Evolutionary conservation across 2,888 invertebrate genomes (phyloP), one percentile per base, ranked within the genome.

Genomic region (Drosophila leonis): DNA sequence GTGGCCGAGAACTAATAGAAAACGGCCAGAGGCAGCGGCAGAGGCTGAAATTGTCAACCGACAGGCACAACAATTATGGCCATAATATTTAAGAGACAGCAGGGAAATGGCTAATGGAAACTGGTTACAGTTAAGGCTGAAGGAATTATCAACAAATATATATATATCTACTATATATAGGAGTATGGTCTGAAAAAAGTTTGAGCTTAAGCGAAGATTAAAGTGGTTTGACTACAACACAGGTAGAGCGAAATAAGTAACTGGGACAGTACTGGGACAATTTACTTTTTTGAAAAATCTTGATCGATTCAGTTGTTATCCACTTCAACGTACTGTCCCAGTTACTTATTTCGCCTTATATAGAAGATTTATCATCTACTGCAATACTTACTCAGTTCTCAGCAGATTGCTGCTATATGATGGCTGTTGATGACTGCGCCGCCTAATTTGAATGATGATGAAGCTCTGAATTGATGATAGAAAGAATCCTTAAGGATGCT

Each of bases 1-100:
- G 82, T 64, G 84, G 78, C 62, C 51, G 74, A 37, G 64, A 69
- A 82, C 84, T 84, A 80, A 80, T 72, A 74, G 57, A 67, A 72
- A 79, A 59, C 59, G 66, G 48, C 49, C 49, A 20, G 49, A 20
- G 20, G 18, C 13, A 31, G 18, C 55, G 24, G 12, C 15, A 27
- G 24, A 18, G 10, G 18, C 13, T 13, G 24, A 48, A 67, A 61
- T 12, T n/a, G 24, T 12, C n/a, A 42, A 29, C 29, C 41, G 41
- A 41, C 59, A 39, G 20, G 13, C 42, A 24, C 64, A 69, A 73
- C 62, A 78, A 63, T 75, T 63, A 65, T 60, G 42, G 54, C 39
- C n/a, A 54, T 31, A 48, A 39, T 65, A 63, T 67, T 65, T 41
- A 57, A 61, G 41, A n/a, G 51, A 12, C 46, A 29, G 35, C 24